Evolutionary conservation across 2,113 vertebrate species (phyloP), one percentile per base, ranked within the genome.

Genomic region (Edolisoma coerulescens): DNA sequence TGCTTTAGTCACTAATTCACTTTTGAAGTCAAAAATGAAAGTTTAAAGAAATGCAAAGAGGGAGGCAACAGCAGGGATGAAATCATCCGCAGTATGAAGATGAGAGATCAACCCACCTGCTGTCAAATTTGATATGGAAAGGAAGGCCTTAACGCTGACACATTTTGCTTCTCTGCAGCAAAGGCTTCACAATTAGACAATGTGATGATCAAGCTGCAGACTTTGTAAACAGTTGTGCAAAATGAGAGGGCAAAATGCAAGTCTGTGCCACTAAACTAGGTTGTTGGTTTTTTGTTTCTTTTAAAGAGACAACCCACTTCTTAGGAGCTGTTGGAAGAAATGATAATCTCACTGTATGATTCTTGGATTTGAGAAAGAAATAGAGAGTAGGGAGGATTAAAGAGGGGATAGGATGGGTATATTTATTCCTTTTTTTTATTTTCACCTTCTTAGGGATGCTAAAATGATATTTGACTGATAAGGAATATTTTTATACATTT

Each of bases 101-200:
- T 97, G 96, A 96, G 97, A 97, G 96, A 97, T 98, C 97, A 97
- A 97, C 95, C 97, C 97, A 98, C 98, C 98, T 98, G 97, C 97
- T 98, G 96, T 97, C 96, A 96, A 96, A 96, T 96, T 95, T 94
- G 96, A 96, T 96, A 93, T 96, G 94, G 94, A 96, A 98, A 96
- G 94, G 74, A 79, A 97, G 97, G 96, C 97, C 83, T 88, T 96
- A 96, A 95, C 88, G 84, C 91, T 97, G 97, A 97, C 82, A 96
- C 95, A 93, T 96, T 96, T 95, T 98, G 94, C 91, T 98, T 97
- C 95, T 96, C 89, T 88, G 96, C 86, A 95, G 96, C 93, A 97
- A 96, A 97, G 93, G 89, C 92, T 97, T 96, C 94, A 95, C 97
- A 97, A 95, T 97, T 97, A 96, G 97, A 97, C 87, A 96, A 94